Conservation (phyloP, 2,113 vertebrate species). For the Oreochromis aureus region DNA sequence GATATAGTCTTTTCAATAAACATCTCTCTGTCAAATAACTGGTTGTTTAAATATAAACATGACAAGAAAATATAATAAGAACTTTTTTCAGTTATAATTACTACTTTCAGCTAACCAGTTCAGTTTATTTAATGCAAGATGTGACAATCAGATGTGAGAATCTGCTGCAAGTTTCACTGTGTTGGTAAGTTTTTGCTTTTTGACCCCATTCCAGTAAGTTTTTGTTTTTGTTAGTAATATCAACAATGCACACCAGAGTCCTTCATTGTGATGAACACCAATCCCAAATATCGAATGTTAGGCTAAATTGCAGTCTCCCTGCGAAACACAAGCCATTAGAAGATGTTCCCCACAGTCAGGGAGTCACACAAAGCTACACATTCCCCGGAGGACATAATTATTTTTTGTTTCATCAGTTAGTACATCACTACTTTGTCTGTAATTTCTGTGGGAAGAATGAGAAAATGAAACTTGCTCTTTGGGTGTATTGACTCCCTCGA, state of each 20-base stretch:
- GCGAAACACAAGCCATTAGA: neutral
- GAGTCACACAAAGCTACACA: neutral
- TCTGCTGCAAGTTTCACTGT: neutral
- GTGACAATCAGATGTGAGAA: neutral
- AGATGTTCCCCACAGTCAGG: neutral
- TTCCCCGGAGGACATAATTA: neutral
- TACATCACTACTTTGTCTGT: neutral
- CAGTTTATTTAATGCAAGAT: neutral
- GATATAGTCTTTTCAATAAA: neutral
- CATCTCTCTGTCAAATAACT: neutral
- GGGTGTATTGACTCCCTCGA: neutral
- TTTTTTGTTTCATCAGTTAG: neutral
- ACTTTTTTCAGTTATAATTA: neutral
- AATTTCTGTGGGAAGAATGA: neutral
- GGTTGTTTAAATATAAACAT: neutral
- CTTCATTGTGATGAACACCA: neutral
- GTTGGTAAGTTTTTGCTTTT: neutral
- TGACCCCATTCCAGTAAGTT: neutral
- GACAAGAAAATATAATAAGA: neutral
- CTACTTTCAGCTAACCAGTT: neutral
- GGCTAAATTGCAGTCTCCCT: neutral
- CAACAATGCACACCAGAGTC: neutral
- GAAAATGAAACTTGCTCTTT: neutral
- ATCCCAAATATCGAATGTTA: neutral
- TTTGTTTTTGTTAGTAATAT: neutral